A percentile compares a stretch with the other conserved stretches of the same genome.
These are phyloP conservation scores for Gandaritis pyraliata DNA, from an alignment of 2,888 invertebrate species.

Conservation along the genomic window DNA sequence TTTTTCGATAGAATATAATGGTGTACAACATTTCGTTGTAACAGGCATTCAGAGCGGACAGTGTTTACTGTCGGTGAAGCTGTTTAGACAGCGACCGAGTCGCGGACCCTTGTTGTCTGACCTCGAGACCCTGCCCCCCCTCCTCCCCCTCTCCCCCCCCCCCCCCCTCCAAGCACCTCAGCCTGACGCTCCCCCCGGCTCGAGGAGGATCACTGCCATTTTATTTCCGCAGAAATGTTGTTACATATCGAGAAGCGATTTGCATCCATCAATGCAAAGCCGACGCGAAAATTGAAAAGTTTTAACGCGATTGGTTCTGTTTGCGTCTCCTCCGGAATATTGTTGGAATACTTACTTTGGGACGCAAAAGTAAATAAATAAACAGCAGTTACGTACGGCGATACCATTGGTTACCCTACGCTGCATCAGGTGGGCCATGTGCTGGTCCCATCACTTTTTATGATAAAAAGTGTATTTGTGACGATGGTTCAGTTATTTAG, in stretches of 20 bases:
- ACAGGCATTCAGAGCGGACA: constrained; percentile 17
- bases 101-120: constrained; percentile 22
- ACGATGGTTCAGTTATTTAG: too few species aligned
- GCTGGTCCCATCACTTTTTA: too few species aligned
- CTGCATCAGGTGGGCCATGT: too few species aligned
- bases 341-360: too few species aligned
- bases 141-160: not conserved
- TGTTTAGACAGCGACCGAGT: constrained; percentile 18
- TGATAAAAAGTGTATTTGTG: too few species aligned
- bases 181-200: too few species aligned
- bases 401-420: too few species aligned
- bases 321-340: not conserved
- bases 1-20: constrained; percentile 7
- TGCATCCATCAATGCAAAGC: constrained; percentile 37
- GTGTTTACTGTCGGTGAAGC: constrained; percentile 16
- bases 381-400: too few species aligned
- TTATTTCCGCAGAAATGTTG: constrained; percentile 26
- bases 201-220: constrained; percentile 24
- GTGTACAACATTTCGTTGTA: not conserved
- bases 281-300: constrained; percentile 37
- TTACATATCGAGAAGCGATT: constrained; percentile 31
- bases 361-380: too few species aligned
- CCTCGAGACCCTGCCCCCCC: constrained; percentile 18
- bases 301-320: constrained; percentile 25
- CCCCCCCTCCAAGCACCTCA: not conserved